These are phyloP conservation scores for Nomada lathburiana DNA, from an alignment of 2,888 invertebrate genomes.

Conservation along the genomic window DNA sequence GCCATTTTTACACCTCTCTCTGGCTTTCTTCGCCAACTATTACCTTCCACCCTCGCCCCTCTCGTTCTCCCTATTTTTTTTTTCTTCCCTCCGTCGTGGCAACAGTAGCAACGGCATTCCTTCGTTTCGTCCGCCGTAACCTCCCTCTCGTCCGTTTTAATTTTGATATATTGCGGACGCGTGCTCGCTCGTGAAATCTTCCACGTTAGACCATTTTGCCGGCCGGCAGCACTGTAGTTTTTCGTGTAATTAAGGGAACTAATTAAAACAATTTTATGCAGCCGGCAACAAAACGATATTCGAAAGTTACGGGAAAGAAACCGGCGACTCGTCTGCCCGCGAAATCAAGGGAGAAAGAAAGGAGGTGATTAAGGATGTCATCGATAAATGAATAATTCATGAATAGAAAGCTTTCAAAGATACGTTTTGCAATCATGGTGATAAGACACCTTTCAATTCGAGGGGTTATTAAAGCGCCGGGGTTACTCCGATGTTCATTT, in stretches of 20 bases:
- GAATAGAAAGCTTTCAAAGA: background rate
- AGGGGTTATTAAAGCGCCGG: conserved; percentile 1
- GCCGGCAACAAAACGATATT: background rate
- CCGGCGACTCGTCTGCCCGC: no score
- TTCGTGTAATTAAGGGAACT: conserved; percentile 23
- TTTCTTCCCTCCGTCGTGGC: background rate
- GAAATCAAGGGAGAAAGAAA: no score
- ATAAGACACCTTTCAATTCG: conserved; percentile 5
- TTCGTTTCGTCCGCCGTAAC: conserved; percentile 28
- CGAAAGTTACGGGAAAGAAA: background rate
- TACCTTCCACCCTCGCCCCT: background rate
- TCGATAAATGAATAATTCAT: conserved; percentile 25
- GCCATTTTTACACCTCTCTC: conserved; percentile 51
- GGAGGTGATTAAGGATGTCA: conserved; percentile 17
- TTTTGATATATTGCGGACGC: conserved; percentile 60
- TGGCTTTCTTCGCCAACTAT: conserved; percentile 35
- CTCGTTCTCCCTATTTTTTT: conserved; percentile 11
- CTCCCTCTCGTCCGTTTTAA: conserved; percentile 37
- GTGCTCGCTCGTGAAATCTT: conserved; percentile 37
- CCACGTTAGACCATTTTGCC: background rate
- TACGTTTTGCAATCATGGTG: conserved; percentile 1
- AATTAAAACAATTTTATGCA: conserved; percentile 26
- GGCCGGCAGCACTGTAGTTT: background rate
- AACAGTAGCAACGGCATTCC: conserved; percentile 7
- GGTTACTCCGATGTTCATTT: conserved; percentile 11